A percentile compares a stretch with the other conserved stretches of the same genome.
Evolutionary conservation across 2,797 vertebrate species (phyloP).

Genomic region (Nasua narica): DNA sequence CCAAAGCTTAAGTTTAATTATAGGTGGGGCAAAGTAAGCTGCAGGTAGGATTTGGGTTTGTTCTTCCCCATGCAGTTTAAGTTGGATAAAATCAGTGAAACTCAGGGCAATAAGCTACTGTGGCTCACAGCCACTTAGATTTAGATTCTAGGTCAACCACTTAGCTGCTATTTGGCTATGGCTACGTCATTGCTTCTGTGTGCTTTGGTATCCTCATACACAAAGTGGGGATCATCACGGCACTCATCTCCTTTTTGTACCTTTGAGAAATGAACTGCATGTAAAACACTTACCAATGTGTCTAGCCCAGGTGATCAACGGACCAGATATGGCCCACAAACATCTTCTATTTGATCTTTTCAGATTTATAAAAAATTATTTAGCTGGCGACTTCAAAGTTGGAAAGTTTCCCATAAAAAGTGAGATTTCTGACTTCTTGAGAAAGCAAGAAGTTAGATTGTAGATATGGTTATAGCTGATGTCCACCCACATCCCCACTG

Average conservation of each 20-base stretch:
- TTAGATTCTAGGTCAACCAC: neutral
- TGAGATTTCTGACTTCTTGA: neutral
- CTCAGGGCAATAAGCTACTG: too few species aligned
- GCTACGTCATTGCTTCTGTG: neutral
- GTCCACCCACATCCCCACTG: neutral
- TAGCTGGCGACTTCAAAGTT: neutral
- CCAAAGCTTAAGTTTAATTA: neutral
- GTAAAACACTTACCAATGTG: neutral
- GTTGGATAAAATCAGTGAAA: neutral
- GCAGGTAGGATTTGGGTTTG: neutral
- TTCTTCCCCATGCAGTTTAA: accelerated
- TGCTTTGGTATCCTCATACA: neutral
- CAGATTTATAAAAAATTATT: neutral
- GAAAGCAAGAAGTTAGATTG: neutral
- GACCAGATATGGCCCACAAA: neutral
- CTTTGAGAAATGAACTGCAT: neutral
- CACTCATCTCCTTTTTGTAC: neutral
- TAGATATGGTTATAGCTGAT: neutral
- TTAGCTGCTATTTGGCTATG: neutral
- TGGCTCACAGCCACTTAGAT: neutral
- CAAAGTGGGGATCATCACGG: neutral
- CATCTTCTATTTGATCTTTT: neutral
- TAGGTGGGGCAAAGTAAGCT: neutral
- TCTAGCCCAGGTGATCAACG: neutral
- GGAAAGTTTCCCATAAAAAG: neutral